A percentile compares a stretch with the other conserved stretches of the same genome.
Conservation (phyloP, 2,797 vertebrate species). For the Falco cherrug region DNA sequence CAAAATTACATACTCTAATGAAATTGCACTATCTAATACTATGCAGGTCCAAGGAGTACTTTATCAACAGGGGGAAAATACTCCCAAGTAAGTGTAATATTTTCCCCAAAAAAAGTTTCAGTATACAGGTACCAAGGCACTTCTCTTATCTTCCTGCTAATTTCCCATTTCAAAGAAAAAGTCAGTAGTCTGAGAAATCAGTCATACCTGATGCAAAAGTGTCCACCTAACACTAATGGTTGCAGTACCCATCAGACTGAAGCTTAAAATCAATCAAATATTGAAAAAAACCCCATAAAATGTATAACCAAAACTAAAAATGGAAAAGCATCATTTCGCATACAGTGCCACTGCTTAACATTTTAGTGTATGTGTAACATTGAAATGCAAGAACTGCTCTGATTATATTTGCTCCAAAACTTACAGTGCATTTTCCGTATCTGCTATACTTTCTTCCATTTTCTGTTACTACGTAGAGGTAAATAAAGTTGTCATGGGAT, state of each 20-base stretch:
- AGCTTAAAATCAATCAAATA: background rate
- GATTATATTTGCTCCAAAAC: conserved; percentile 58
- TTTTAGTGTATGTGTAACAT: background rate
- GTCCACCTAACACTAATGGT: background rate
- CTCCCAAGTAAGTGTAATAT: background rate
- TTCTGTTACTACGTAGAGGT: conserved; percentile 93
- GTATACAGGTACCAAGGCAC: background rate
- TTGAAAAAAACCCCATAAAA: background rate
- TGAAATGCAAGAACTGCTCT: background rate
- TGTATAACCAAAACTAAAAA: background rate
- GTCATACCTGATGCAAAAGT: background rate
- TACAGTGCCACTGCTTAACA: background rate
- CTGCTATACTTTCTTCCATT: conserved; percentile 95
- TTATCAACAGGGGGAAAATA: background rate
- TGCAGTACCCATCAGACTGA: background rate
- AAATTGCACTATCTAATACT: background rate
- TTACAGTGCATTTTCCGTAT: conserved; percentile 94
- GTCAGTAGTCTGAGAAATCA: background rate
- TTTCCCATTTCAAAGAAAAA: background rate
- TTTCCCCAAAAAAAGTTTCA: background rate
- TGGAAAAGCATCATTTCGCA: fast-evolving
- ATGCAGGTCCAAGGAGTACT: background rate
- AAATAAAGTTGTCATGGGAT: conserved; percentile 99
- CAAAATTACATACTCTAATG: background rate
- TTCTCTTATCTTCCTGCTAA: background rate